Conservation (phyloP, 2,113 vertebrate genomes). For the Pachycephala philippinensis region DNA sequence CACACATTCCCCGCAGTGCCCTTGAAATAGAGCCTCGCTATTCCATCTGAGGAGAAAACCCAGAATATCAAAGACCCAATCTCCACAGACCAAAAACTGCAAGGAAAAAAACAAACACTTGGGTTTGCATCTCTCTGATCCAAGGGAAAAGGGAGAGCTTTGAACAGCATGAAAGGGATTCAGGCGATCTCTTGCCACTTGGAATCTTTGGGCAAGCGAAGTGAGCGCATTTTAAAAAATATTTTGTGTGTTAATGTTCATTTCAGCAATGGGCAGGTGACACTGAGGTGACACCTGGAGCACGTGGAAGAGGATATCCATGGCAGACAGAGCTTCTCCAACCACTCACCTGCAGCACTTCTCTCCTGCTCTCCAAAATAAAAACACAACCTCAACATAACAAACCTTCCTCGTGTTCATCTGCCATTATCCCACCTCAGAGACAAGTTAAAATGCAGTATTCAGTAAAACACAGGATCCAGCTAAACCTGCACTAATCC, state of each 20-base stretch:
- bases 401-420: not conserved
- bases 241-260: not conserved
- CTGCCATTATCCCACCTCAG: not conserved
- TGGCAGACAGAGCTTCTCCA: not conserved
- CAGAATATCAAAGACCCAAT: not conserved
- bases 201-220: fast-evolving
- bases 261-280: not conserved
- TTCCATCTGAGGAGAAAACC: not conserved
- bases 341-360: not conserved
- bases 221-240: not conserved
- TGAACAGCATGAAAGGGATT: not conserved
- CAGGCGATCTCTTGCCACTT: not conserved
- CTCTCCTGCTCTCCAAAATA: not conserved
- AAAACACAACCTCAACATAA: not conserved
- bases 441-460: not conserved
- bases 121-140: not conserved
- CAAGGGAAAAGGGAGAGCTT: not conserved
- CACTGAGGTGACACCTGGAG: fast-evolving
- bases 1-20: not conserved
- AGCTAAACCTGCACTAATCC: not conserved
- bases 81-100: not conserved
- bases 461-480: not conserved
- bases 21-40: not conserved
- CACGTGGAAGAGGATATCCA: fast-evolving
- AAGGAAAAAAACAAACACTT: not conserved